Evolutionary conservation across 2,888 invertebrate genomes (phyloP), one percentile per base, ranked within the genome.

Genomic region (Stegana nigrithorax): DNA sequence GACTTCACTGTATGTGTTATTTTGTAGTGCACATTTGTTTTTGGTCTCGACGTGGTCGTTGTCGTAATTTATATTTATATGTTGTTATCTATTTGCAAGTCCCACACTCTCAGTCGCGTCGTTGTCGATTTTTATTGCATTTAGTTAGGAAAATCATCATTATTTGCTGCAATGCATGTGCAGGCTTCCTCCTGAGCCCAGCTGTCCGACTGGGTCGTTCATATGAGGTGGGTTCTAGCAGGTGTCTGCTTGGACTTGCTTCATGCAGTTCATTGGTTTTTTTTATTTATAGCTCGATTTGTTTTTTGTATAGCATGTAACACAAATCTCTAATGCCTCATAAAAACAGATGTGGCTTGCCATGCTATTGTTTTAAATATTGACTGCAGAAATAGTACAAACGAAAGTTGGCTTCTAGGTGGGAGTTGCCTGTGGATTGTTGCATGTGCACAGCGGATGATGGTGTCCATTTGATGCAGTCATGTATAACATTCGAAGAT

Each of bases 31-130:
- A n/a, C n/a, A n/a, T n/a, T n/a, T n/a, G n/a, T n/a, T n/a, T n/a
- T n/a, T n/a, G n/a, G n/a, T n/a, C n/a, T n/a, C n/a, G n/a, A n/a
- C n/a, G n/a, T n/a, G n/a, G n/a, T n/a, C n/a, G n/a, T n/a, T n/a
- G n/a, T 36, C 32, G 53, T 72, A 76, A 74, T 73, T 74, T 75
- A 73, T 75, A 69, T 75, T 47, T 56, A 55, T 68, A 63, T 74
- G 65, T 63, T 65, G 69, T 69, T 73, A 74, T 74, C 74, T 73
- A 68, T 67, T 68, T 67, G 68, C 62, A 59, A 67, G 39, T 17
- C 39, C n/a, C 39, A n/a, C 39, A 10, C 39, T 39, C 5, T 10
- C 5, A 8, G 5, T 17, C 39, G 17, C 27, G 12, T 3, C 5
- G 39, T 39, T 23, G 21, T 12, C 17, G 17, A 39, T 39, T 39